Evolutionary conservation across 2,113 vertebrate genomes (phyloP).

Genomic region (Bothrops jararaca): DNA sequence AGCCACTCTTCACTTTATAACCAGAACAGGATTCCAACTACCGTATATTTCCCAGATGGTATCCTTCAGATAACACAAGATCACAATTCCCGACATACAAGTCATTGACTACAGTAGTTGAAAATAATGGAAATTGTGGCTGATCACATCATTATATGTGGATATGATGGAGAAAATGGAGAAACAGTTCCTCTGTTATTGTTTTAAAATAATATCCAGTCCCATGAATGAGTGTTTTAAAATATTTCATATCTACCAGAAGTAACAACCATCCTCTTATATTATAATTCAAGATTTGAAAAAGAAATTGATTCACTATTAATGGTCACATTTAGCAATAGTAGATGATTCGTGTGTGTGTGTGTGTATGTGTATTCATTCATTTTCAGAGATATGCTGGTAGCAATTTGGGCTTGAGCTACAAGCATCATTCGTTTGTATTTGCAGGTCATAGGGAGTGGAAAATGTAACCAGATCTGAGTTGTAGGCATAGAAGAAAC

Average conservation of each 20-base stretch:
- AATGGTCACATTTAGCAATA: conserved; percentile 1
- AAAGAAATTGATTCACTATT: not conserved
- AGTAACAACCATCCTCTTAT: not conserved
- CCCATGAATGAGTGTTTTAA: not conserved
- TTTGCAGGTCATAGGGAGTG: not conserved
- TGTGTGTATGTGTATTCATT: not conserved
- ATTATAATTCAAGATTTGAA: conserved; percentile 11
- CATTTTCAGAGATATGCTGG: not conserved
- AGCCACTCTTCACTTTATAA: conserved; percentile 21
- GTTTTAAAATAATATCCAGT: not conserved
- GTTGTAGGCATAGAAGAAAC: not conserved
- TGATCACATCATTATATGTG: not conserved
- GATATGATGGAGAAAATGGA: not conserved
- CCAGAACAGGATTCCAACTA: conserved; percentile 22
- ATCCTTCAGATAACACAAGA: not conserved
- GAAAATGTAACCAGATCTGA: not conserved
- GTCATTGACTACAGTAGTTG: not conserved
- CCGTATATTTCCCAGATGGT: not conserved
- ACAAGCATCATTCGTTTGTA: not conserved
- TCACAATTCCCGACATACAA: not conserved
- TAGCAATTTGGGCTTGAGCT: not conserved
- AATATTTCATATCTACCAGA: not conserved
- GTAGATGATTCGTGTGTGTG: conserved; percentile 1
- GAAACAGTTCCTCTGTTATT: not conserved
- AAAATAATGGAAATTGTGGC: not conserved